A percentile compares a stretch with the other conserved stretches of the same genome.
Conservation (phyloP, 2,797 vertebrate species). For the Toxotes lorentzi region DNA sequence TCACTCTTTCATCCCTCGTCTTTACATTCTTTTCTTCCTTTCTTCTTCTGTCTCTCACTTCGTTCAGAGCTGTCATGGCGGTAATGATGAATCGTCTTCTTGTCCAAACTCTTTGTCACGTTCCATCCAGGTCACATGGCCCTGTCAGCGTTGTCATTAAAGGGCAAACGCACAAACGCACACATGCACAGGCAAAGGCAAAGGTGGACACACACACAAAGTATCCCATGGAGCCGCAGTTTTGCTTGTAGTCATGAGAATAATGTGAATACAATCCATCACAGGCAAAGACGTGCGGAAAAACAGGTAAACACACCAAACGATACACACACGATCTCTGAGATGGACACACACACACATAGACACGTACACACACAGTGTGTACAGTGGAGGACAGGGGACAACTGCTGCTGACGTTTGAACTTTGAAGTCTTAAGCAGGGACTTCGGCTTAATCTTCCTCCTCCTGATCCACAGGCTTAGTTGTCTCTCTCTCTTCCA, state of each 20-base stretch:
- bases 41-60: conserved; percentile 38
- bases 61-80: conserved; percentile 8
- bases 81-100: neutral
- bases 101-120: conserved; percentile 19
- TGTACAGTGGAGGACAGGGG: conserved; percentile 24
- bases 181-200: neutral
- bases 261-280: neutral
- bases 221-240: neutral
- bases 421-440: conserved; percentile 87
- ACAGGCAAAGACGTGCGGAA: neutral
- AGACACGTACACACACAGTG: conserved; percentile 4
- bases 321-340: neutral
- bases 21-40: neutral
- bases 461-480: conserved; percentile 82
- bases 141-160: neutral
- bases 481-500: conserved; percentile 59
- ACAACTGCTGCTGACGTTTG: conserved; percentile 78
- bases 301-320: neutral
- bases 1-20: neutral
- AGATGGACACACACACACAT: neutral
- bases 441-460: conserved; percentile 84
- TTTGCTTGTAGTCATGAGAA: neutral
- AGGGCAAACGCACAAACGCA: conserved; percentile 5
- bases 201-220: neutral
- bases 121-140: conserved; percentile 49